A percentile compares a stretch with the other conserved stretches of the same genome.
These are phyloP conservation scores for Macrotis lagotis DNA, from an alignment of 2,113 vertebrate species.

Conservation along the genomic window DNA sequence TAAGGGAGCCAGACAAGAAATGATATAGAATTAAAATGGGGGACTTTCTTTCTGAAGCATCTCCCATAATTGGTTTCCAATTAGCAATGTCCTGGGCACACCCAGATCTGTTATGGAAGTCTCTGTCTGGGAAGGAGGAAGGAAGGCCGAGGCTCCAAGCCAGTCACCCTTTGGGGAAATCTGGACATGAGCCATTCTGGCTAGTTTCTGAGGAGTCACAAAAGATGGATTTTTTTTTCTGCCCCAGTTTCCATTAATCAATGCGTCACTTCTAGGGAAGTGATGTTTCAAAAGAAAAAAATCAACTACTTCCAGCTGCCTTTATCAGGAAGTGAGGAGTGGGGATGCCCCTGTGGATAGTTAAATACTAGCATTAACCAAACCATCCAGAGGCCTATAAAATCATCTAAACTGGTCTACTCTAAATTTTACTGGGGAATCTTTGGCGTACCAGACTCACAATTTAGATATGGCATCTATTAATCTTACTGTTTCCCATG, in stretches of 20 bases:
- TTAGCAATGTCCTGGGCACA: neutral
- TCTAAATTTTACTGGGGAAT: neutral
- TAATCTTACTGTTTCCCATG: neutral
- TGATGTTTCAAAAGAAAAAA: slow-evolving; percentile 30
- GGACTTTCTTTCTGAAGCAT: slow-evolving; percentile 31
- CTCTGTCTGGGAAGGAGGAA: neutral
- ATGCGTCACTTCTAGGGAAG: slow-evolving; percentile 11
- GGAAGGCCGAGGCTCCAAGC: neutral
- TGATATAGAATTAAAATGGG: slow-evolving; percentile 5
- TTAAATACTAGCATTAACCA: slow-evolving; percentile 15
- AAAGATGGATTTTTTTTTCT: neutral
- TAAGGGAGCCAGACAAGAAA: slow-evolving; percentile 26
- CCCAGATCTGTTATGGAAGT: neutral
- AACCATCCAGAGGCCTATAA: neutral
- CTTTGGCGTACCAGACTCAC: neutral
- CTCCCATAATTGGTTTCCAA: slow-evolving; percentile 14
- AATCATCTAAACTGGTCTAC: neutral
- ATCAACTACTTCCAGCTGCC: neutral
- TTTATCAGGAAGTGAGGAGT: slow-evolving; percentile 6
- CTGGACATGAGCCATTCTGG: neutral
- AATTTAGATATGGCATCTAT: neutral
- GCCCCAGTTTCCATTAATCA: slow-evolving; percentile 13
- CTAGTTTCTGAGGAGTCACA: neutral
- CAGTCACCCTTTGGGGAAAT: neutral
- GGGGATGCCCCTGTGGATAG: neutral